Evolutionary conservation across 1,140 invertebrate species (phyloP), one percentile per base, ranked within the genome.

Genomic region (Caenorhabditis tropicalis): DNA sequence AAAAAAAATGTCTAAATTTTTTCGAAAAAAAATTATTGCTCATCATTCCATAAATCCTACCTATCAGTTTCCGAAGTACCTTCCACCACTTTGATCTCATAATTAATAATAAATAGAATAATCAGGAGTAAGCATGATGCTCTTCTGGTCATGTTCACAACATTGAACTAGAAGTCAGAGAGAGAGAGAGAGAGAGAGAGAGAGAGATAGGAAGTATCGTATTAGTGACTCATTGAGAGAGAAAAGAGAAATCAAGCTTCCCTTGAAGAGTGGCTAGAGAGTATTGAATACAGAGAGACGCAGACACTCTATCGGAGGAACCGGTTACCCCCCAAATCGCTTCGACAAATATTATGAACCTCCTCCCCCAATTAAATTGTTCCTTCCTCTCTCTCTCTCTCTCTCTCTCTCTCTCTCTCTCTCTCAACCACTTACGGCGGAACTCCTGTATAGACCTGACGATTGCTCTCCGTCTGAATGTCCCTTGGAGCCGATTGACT

Each of bases 161-260:
- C 19, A 70, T n/a, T n/a, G n/a, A n/a, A n/a, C n/a, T n/a, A n/a
- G n/a, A n/a, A n/a, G n/a, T n/a, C n/a, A n/a, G n/a, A n/a, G n/a
- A n/a, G n/a, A n/a, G n/a, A n/a, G n/a, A n/a, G n/a, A n/a, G n/a
- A n/a, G n/a, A n/a, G n/a, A n/a, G n/a, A n/a, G n/a, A n/a, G n/a
- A n/a, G n/a, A n/a, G n/a, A n/a, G n/a, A n/a, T n/a, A 5, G 39
- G 12, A 43, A 43, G 39, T 43, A 43, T 74, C 33, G 65, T 74
- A 74, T 74, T 74, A 74, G 65, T 74, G 65, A 74, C 19, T 74
- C 65, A 74, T 10, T 43, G n/a, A n/a, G 7, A 74, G 7, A 56
- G 53, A 56, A 74, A 74, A 74, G 7, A 56, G 53, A 56, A 74
- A 74, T 74, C 65, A 74, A 74, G 65, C 65, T 74, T 74, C 33